phyloP scores from a whole-genome alignment of 2,888 invertebrate genomes.

The Phyllotreta cruciferae region DNA sequence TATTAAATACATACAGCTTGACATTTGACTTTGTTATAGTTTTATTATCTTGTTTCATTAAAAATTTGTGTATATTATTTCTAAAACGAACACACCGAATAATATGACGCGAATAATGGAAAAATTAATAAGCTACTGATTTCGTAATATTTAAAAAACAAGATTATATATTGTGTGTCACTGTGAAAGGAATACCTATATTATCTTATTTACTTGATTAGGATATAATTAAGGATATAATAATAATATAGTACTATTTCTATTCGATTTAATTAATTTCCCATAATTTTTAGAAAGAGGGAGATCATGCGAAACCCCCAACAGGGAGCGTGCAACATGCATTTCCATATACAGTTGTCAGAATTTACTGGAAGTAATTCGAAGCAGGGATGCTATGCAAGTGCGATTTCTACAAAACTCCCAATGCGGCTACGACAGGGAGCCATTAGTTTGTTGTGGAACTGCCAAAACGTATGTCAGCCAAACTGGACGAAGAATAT shows the following conservation, averaged over 20 bases:
- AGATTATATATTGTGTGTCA: too few relatives aligned
- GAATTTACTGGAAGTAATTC: constrained; percentile 56
- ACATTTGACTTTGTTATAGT: neutral
- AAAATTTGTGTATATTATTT: neutral
- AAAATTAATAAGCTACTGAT: too few relatives aligned
- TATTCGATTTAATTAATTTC: neutral
- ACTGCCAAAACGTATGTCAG: constrained; percentile 36
- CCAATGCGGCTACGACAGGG: constrained; percentile 64
- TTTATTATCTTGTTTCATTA: constrained; percentile 3
- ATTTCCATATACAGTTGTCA: constrained; percentile 63
- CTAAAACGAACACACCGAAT: too few relatives aligned
- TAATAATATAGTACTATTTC: neutral
- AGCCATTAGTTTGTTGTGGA: constrained; percentile 61
- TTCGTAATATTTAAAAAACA: too few relatives aligned
- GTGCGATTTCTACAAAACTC: constrained; percentile 61
- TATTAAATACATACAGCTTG: neutral
- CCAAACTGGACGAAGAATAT: constrained; percentile 10
- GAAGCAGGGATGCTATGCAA: constrained; percentile 50
- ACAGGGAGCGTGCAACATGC: constrained; percentile 60
- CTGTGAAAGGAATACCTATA: too few relatives aligned
- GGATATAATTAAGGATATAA: too few relatives aligned
- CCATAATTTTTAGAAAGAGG: constrained; percentile 40
- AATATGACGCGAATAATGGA: too few relatives aligned
- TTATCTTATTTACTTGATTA: too few relatives aligned
- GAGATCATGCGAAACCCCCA: constrained; percentile 62